Evolutionary conservation across 2,797 vertebrate species (phyloP).

Genomic region (Danio choprae): DNA sequence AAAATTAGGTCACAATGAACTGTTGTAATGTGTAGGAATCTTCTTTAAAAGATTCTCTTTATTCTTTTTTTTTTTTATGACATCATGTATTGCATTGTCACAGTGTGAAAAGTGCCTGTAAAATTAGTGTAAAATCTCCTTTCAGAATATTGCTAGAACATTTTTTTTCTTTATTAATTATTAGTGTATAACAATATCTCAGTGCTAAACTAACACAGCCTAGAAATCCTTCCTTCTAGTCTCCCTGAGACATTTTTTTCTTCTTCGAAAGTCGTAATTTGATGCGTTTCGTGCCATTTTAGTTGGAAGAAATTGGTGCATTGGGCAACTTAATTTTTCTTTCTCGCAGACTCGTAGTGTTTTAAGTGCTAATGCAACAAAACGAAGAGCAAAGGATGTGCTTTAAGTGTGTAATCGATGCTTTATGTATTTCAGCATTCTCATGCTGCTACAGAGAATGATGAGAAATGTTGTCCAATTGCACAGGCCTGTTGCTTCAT

Average conservation of each 20-base stretch:
- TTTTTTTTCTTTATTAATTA: too few species aligned
- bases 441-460: conserved; percentile 15
- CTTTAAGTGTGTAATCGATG: background rate
- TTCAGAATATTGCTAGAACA: too few species aligned
- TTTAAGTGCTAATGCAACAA: conserved; percentile 8
- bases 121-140: too few species aligned
- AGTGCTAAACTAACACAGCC: too few species aligned
- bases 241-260: background rate
- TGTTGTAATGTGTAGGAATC: too few species aligned
- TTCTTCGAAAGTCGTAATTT: background rate
- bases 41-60: too few species aligned
- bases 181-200: too few species aligned
- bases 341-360: background rate
- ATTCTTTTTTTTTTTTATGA: too few species aligned
- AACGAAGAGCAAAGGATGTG: background rate
- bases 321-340: background rate
- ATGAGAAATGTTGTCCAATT: conserved; percentile 3
- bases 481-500: conserved; percentile 10
- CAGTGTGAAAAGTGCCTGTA: too few species aligned
- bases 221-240: too few species aligned
- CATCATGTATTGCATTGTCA: too few species aligned
- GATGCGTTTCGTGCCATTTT: background rate
- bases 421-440: background rate
- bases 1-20: too few species aligned
- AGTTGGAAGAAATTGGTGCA: background rate